phyloP scores from a whole-genome alignment of 2,113 vertebrate species.

The Percopsis transmontana region DNA sequence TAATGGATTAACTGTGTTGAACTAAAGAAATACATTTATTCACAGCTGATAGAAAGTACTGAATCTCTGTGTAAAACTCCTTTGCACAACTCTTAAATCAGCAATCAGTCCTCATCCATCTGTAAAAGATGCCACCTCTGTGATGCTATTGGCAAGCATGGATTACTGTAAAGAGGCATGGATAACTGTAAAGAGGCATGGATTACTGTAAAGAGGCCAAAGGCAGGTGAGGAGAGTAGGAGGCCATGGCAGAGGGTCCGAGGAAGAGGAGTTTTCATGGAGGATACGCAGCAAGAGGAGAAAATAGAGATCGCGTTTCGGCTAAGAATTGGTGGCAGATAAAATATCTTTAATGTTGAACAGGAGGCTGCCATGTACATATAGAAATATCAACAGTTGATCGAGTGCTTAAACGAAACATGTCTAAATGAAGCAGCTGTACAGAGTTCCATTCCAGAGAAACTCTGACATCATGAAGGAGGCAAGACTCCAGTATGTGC shows the following conservation, averaged over 20 bases:
- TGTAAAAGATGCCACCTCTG: slow-evolving; percentile 14
- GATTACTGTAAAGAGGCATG: too few species aligned
- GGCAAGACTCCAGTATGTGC: slow-evolving; percentile 22
- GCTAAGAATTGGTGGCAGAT: slow-evolving; percentile 21
- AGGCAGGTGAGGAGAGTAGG: neutral
- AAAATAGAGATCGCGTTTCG: neutral
- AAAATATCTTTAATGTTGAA: slow-evolving; percentile 16
- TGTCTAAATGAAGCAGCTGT: slow-evolving; percentile 24
- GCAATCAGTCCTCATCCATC: slow-evolving; percentile 14
- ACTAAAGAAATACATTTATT: slow-evolving; percentile 8
- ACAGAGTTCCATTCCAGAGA: too few species aligned
- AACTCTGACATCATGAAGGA: slow-evolving; percentile 14
- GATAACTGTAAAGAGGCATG: too few species aligned
- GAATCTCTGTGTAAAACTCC: too few species aligned
- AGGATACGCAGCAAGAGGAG: neutral
- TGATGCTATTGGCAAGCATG: slow-evolving; percentile 10
- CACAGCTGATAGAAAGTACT: slow-evolving; percentile 6
- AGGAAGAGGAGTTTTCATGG: slow-evolving; percentile 4
- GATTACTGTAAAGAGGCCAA: too few species aligned
- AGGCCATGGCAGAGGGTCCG: slow-evolving; percentile 1
- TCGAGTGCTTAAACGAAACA: too few species aligned
- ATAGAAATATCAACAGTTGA: slow-evolving; percentile 8
- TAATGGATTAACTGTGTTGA: neutral
- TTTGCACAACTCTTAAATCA: slow-evolving; percentile 6
- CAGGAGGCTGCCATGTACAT: slow-evolving; percentile 19